Evolutionary conservation across 2,888 invertebrate species (phyloP), one percentile per base, ranked within the genome.

Genomic region (Lepidocyrtinus sp.): DNA sequence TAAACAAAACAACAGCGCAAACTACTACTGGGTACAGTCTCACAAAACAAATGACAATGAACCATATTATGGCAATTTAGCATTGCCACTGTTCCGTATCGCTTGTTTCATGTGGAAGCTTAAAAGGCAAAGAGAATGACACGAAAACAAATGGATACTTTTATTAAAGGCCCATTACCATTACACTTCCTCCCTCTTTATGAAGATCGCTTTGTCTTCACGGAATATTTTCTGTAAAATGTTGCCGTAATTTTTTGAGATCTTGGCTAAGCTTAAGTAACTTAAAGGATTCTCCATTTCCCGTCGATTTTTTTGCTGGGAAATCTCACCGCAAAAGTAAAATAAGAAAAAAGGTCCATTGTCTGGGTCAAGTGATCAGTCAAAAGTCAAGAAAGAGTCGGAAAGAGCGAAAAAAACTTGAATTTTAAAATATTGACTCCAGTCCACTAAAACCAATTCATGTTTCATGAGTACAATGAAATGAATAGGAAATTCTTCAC

Each of bases 281-380:
- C n/a, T n/a, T n/a, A n/a, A n/a, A n/a, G n/a, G n/a, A n/a, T n/a
- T n/a, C n/a, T n/a, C n/a, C n/a, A n/a, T n/a, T n/a, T n/a, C n/a
- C n/a, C n/a, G n/a, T n/a, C n/a, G n/a, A n/a, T 36, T 36, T 36
- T 36, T 36, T 36, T 12, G 36, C 36, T 36, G 5, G 12, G 36
- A 5, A 12, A 36, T 12, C 12, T 12, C 36, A 36, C 36, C 36
- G 36, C 36, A 36, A 36, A 36, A 36, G 12, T 36, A 36, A n/a
- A n/a, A 5, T 36, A 12, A 36, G 5, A 12, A 36, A n/a, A 70
- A 70, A 77, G 71, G 76, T 77, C 36, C 17, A 65, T 26, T 72
- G 77, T 77, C 77, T 71, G 72, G 77, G 77, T 77, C 77, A 77
- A 77, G 77, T 77, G 77, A 77, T 77, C 77, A 77, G 77, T 77